These are phyloP conservation scores for Polia nebulosa DNA, from an alignment of 2,888 invertebrate species.

Conservation along the genomic window DNA sequence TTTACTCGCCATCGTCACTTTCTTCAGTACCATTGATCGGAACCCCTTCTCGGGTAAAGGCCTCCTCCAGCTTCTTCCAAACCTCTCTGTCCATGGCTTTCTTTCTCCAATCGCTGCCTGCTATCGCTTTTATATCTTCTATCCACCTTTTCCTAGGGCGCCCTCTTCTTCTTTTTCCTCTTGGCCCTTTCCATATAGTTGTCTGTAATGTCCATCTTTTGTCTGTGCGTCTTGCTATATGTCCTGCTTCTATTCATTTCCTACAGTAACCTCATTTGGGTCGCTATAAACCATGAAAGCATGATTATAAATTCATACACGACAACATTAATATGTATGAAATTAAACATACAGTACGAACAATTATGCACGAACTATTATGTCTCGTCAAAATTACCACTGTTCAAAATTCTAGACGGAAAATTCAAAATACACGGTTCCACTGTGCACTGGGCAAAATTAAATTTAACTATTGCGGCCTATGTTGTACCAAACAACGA, in stretches of 20 bases:
- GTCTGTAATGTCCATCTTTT: too few species aligned
- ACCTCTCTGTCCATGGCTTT: too few species aligned
- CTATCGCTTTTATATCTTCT: too few species aligned
- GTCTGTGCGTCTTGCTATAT: too few species aligned
- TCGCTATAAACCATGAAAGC: conserved; percentile 26
- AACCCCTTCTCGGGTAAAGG: too few species aligned
- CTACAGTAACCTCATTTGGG: conserved; percentile 19
- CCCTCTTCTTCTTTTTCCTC: too few species aligned
- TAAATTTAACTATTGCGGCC: conserved; percentile 65
- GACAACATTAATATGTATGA: conserved; percentile 48
- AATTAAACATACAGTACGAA: conserved; percentile 52
- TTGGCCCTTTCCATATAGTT: too few species aligned
- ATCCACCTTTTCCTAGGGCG: too few species aligned
- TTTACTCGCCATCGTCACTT: too few species aligned
- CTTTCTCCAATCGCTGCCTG: too few species aligned
- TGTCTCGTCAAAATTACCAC: conserved; percentile 30
- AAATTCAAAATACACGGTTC: conserved; percentile 41
- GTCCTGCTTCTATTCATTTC: not conserved
- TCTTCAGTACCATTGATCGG: too few species aligned
- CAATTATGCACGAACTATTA: conserved; percentile 39
- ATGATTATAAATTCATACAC: conserved; percentile 43
- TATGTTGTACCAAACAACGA: conserved; percentile 34
- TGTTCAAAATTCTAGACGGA: conserved; percentile 29
- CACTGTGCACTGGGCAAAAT: conserved; percentile 27
- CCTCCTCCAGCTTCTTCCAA: too few species aligned